Conservation (phyloP, 1,140 invertebrate species). For the Cyrtorhinus lividipennis region DNA sequence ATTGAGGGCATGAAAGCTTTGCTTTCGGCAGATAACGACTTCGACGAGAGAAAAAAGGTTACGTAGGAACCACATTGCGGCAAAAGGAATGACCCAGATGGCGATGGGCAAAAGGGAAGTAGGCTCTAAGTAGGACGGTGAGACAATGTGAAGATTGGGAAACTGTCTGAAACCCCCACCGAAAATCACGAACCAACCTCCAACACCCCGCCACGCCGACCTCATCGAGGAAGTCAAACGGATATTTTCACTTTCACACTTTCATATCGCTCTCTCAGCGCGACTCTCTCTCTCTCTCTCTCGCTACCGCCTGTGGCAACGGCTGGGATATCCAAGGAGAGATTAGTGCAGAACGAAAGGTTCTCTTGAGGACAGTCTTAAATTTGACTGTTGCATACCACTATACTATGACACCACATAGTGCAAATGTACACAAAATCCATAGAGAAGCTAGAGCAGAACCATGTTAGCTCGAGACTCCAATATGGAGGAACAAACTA, state of each 20-base stretch:
- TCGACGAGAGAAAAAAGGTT: not conserved
- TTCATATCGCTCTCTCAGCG: not conserved
- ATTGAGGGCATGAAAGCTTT: not conserved
- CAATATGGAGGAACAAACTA: too few species aligned
- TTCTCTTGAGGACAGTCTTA: too few species aligned
- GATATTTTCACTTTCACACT: not conserved
- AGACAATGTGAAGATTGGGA: not conserved
- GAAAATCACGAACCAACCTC: too few species aligned
- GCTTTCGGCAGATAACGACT: constrained; percentile 1
- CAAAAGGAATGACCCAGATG: constrained; percentile 1
- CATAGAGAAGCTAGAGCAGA: too few species aligned
- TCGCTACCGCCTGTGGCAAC: too few species aligned
- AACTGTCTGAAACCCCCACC: not conserved
- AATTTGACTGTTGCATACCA: too few species aligned
- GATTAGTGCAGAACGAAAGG: too few species aligned
- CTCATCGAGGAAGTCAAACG: not conserved
- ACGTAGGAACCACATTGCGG: constrained; percentile 4
- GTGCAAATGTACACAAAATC: too few species aligned
- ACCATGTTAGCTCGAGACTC: too few species aligned
- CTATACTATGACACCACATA: too few species aligned
- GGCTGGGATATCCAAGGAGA: too few species aligned
- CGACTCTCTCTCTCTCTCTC: not conserved
- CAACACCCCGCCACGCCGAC: too few species aligned
- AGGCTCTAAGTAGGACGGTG: not conserved
- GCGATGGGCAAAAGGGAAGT: not conserved